Evolutionary conservation across 2,888 invertebrate species (phyloP).

Genomic region (Eurytoma californica): DNA sequence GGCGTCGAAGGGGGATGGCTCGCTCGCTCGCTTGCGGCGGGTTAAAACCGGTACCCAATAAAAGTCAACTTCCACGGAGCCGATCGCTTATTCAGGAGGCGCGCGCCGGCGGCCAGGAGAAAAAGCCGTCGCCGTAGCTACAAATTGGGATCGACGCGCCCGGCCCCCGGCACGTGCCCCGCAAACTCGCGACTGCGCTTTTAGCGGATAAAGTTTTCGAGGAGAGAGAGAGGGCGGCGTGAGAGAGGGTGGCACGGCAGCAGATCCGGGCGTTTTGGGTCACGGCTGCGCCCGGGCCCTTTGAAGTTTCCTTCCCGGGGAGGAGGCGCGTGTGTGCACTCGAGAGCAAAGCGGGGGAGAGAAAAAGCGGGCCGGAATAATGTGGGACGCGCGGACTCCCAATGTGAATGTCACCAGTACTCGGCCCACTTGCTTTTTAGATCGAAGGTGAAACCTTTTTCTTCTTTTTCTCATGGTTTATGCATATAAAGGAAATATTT

Average conservation of each 20-base stretch:
- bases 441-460: not conserved
- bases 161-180: slow-evolving; percentile 22
- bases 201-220: not conserved
- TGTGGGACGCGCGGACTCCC: not conserved
- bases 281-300: slow-evolving; percentile 34
- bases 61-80: slow-evolving; percentile 7
- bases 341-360: not conserved
- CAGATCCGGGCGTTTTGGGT: slow-evolving; percentile 29
- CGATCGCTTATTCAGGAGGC: slow-evolving; percentile 6
- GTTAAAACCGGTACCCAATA: slow-evolving; percentile 8
- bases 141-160: slow-evolving; percentile 23
- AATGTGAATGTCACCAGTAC: slow-evolving; percentile 7
- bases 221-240: no score
- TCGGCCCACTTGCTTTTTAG: no score
- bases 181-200: slow-evolving; percentile 33
- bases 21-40: not conserved
- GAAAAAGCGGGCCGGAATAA: slow-evolving; percentile 8
- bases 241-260: not conserved
- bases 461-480: not conserved
- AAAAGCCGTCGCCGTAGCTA: not conserved
- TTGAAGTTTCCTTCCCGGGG: slow-evolving; percentile 16
- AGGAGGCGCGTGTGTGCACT: not conserved
- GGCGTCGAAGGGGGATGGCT: not conserved
- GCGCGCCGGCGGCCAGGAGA: not conserved
- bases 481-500: no score